These are phyloP conservation scores for Drosophila emarginata DNA, from an alignment of 2,888 invertebrate species.

Conservation along the genomic window DNA sequence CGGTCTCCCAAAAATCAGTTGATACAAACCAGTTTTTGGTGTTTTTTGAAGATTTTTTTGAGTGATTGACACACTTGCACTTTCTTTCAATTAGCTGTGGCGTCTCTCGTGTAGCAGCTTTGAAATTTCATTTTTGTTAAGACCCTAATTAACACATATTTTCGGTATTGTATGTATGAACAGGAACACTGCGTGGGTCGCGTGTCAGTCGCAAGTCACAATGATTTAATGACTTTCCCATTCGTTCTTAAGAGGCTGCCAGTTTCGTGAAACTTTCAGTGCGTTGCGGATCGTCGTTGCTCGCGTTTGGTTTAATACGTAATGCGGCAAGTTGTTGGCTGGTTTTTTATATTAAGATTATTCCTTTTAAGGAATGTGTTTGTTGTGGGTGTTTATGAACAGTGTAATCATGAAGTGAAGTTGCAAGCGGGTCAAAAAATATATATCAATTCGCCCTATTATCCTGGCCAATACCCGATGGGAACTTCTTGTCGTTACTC, in stretches of 20 bases:
- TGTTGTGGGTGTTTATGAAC: slow-evolving; percentile 60
- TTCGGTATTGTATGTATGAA: slow-evolving; percentile 15
- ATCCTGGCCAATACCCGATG: slow-evolving; percentile 74
- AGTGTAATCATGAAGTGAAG: slow-evolving; percentile 78
- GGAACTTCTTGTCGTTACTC: slow-evolving; percentile 80
- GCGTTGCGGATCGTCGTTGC: slow-evolving; percentile 32
- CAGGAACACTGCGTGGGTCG: slow-evolving; percentile 51
- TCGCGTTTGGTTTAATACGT: slow-evolving; percentile 25
- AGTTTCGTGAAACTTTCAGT: slow-evolving; percentile 46
- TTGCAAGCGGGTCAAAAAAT: slow-evolving; percentile 71
- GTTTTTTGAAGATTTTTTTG: not conserved
- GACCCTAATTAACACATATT: slow-evolving; percentile 63
- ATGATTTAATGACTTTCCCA: slow-evolving; percentile 32
- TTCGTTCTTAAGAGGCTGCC: slow-evolving; percentile 54
- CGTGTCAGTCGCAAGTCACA: slow-evolving; percentile 50
- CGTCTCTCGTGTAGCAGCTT: slow-evolving; percentile 34
- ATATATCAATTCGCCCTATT: slow-evolving; percentile 79
- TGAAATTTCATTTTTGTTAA: slow-evolving; percentile 36
- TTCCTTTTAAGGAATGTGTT: not conserved
- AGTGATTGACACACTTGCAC: slow-evolving; percentile 60
- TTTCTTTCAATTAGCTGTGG: slow-evolving; percentile 68
- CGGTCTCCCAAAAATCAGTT: not conserved
- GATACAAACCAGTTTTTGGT: slow-evolving; percentile 56
- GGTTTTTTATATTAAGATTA: not conserved
- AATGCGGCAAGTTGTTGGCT: slow-evolving; percentile 46